Percentiles rank a stretch among this genome's conserved stretches.
Evolutionary conservation across 2,113 vertebrate species (phyloP).

Genomic region (Lampris megalopsis): DNA sequence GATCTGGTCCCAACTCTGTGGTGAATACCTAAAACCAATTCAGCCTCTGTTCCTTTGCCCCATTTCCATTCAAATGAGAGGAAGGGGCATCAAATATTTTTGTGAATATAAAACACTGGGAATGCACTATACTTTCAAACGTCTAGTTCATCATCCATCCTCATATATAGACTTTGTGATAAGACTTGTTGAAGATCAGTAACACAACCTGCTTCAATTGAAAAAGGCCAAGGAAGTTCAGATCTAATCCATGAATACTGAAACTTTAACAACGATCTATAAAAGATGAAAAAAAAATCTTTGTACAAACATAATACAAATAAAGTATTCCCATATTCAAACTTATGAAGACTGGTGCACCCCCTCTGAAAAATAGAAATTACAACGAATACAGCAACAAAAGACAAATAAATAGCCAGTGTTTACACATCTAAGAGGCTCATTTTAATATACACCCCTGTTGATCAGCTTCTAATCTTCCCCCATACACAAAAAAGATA

Average conservation of each 20-base stretch:
- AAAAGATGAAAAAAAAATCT: constrained; percentile 54
- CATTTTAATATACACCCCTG: constrained; percentile 57
- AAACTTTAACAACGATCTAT: constrained; percentile 71
- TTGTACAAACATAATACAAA: constrained; percentile 68
- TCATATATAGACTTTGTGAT: constrained; percentile 72
- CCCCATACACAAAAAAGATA: constrained; percentile 54
- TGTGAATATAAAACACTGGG: constrained; percentile 35
- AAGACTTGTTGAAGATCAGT: constrained; percentile 77
- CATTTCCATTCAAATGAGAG: constrained; percentile 11
- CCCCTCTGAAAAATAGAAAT: constrained; percentile 48
- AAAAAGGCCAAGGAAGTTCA: constrained; percentile 61
- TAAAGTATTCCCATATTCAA: constrained; percentile 39
- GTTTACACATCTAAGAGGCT: constrained; percentile 66
- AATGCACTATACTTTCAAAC: constrained; percentile 22
- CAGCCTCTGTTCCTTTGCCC: constrained; percentile 13
- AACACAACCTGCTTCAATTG: constrained; percentile 62
- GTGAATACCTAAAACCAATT: constrained; percentile 23
- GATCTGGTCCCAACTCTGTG: constrained; percentile 64
- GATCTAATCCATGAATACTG: constrained; percentile 81
- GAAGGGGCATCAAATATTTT: constrained; percentile 41
- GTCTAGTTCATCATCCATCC: constrained; percentile 45
- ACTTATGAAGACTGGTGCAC: constrained; percentile 50
- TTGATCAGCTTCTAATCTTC: constrained; percentile 51
- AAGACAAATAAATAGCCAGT: constrained; percentile 82
- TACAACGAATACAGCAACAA: constrained; percentile 74